A percentile compares a stretch with the other conserved stretches of the same genome.
Conservation (phyloP, 92 coral and sea anemone species). For the Galaxea fascicularis region DNA sequence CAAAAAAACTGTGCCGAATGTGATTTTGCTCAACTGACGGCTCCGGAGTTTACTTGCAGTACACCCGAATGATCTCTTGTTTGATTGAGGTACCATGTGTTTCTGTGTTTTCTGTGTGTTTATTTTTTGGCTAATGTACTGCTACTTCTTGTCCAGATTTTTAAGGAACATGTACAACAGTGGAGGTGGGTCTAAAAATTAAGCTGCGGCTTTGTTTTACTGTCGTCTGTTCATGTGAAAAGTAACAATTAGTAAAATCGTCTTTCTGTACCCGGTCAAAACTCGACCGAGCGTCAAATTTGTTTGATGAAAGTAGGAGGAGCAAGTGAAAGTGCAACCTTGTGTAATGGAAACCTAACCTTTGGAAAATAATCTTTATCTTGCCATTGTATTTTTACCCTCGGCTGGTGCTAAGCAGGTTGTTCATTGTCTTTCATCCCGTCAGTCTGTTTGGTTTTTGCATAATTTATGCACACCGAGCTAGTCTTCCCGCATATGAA, state of each 20-base stretch:
- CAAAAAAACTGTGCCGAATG: too few relatives aligned
- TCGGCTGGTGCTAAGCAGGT: conserved; percentile 45
- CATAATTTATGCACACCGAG: conserved; percentile 38
- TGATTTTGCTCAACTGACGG: too few relatives aligned
- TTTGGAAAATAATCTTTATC: neutral
- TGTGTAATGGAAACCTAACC: neutral
- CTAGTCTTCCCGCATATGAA: conserved; percentile 25
- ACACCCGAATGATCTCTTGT: too few relatives aligned
- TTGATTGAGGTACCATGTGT: too few relatives aligned
- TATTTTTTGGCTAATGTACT: too few relatives aligned
- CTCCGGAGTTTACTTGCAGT: too few relatives aligned
- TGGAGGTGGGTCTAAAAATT: neutral
- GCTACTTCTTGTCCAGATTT: too few relatives aligned
- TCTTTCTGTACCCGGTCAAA: too few relatives aligned
- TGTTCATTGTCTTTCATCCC: conserved; percentile 41
- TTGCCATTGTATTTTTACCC: neutral
- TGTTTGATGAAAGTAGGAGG: neutral
- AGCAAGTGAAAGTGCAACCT: neutral
- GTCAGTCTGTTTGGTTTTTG: conserved; percentile 38
- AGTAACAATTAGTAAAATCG: too few relatives aligned
- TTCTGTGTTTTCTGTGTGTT: too few relatives aligned
- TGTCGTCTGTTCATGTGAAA: neutral
- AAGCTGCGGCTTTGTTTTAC: neutral
- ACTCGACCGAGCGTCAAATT: neutral
- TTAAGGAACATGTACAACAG: too few relatives aligned